phyloP scores from a whole-genome alignment of 1,140 invertebrate genomes.

The Anastrepha obliqua region DNA sequence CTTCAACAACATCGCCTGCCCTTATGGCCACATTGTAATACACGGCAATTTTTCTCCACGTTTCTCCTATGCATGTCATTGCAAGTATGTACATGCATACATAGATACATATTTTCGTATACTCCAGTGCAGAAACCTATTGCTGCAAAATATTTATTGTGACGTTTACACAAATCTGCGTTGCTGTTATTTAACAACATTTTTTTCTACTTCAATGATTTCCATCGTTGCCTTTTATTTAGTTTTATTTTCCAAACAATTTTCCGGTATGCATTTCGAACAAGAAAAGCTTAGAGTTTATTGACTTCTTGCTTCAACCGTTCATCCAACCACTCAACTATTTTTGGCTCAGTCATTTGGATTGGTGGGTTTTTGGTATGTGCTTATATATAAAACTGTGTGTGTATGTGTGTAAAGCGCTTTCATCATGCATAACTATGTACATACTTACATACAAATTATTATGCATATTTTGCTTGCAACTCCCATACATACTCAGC shows the following conservation, averaged over 20 bases:
- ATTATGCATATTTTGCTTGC: too few species aligned
- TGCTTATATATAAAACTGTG: not conserved
- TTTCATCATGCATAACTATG: not conserved
- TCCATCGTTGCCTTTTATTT: not conserved
- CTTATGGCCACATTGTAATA: not conserved
- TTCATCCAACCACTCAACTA: not conserved
- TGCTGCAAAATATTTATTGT: not conserved
- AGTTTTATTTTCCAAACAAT: not conserved
- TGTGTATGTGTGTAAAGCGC: constrained; percentile 20
- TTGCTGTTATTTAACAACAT: constrained; percentile 33
- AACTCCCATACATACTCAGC: too few species aligned
- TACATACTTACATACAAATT: not conserved
- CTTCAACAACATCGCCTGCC: not conserved
- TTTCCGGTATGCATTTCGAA: constrained; percentile 1
- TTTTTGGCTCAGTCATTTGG: constrained; percentile 12
- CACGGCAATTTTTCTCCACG: not conserved
- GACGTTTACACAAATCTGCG: not conserved
- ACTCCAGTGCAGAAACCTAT: not conserved
- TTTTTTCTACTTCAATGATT: constrained; percentile 38
- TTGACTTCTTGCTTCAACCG: constrained; percentile 34
- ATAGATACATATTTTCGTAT: not conserved
- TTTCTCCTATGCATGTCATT: not conserved
- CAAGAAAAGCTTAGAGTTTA: constrained; percentile 27
- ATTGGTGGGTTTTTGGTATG: not conserved
- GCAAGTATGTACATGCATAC: too few species aligned